These are phyloP conservation scores for Drosophila eugracilis DNA, from an alignment of 1,140 invertebrate species.

Conservation along the genomic window DNA sequence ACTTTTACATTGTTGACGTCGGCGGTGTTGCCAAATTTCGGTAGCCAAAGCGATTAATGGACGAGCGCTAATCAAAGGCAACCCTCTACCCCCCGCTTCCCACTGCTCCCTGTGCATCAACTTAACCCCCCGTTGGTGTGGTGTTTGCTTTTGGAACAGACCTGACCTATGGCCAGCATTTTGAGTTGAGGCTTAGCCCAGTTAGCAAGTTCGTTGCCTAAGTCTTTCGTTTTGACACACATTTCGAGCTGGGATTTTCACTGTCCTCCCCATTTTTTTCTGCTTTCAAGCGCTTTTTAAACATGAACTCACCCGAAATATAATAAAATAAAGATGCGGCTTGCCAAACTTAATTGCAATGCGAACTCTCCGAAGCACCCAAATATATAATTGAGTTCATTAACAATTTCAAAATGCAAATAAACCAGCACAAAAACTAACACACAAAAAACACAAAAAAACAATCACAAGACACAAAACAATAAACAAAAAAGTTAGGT, in stretches of 20 bases:
- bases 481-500: constrained; percentile 3
- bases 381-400: constrained; percentile 43
- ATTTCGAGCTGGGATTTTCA: constrained; percentile 14
- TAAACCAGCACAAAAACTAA: constrained; percentile 26
- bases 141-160: constrained; percentile 8
- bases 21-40: constrained; percentile 51
- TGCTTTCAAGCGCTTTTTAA: neutral
- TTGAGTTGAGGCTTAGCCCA: constrained; percentile 39
- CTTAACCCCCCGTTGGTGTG: neutral
- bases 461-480: neutral
- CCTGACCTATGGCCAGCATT: constrained; percentile 52
- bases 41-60: constrained; percentile 60
- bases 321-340: constrained; percentile 19
- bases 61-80: constrained; percentile 50
- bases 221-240: constrained; percentile 67
- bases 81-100: neutral
- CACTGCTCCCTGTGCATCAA: too few species aligned
- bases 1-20: constrained; percentile 9
- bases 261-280: neutral
- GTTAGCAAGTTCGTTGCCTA: constrained; percentile 74
- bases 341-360: constrained; percentile 44
- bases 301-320: constrained; percentile 20
- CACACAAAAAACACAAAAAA: constrained; percentile 10
- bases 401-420: constrained; percentile 48
- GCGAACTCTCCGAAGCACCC: constrained; percentile 30